phyloP scores from a whole-genome alignment of 2,113 vertebrate genomes.

The Psilopsiagon aurifrons region DNA sequence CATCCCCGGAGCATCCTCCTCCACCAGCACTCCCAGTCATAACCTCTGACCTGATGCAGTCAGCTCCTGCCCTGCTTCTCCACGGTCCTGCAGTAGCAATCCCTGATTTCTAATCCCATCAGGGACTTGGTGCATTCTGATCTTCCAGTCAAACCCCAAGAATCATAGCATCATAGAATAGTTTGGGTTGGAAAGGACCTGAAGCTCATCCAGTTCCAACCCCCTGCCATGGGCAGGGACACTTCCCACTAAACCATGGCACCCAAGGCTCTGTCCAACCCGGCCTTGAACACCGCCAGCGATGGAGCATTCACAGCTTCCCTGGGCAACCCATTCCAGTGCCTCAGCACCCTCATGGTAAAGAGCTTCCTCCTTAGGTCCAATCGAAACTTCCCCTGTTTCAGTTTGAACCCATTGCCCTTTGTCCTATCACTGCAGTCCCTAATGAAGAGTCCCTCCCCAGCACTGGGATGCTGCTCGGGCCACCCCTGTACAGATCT shows the following conservation, averaged over 20 bases:
- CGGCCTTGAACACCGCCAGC: too few species aligned
- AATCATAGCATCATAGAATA: background rate
- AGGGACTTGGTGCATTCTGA: background rate
- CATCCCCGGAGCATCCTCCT: background rate
- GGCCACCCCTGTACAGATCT: accelerated
- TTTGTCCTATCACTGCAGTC: background rate
- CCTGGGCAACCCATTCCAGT: background rate
- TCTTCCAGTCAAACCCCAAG: background rate
- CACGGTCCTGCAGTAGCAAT: background rate
- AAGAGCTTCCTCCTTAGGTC: background rate
- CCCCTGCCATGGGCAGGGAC: too few species aligned
- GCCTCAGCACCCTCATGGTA: accelerated
- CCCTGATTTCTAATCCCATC: background rate
- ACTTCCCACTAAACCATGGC: too few species aligned
- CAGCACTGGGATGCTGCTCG: background rate
- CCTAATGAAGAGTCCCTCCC: background rate
- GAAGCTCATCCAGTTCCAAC: too few species aligned
- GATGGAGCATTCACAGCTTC: background rate
- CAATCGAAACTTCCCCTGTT: background rate
- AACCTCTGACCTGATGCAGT: background rate
- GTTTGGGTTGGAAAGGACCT: too few species aligned
- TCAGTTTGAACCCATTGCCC: background rate
- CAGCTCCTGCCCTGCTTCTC: background rate
- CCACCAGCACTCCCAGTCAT: accelerated
- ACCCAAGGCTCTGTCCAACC: too few species aligned